Evolutionary conservation across 2,113 vertebrate genomes (phyloP).

Genomic region (Rhinopomastus cyanomelas): DNA sequence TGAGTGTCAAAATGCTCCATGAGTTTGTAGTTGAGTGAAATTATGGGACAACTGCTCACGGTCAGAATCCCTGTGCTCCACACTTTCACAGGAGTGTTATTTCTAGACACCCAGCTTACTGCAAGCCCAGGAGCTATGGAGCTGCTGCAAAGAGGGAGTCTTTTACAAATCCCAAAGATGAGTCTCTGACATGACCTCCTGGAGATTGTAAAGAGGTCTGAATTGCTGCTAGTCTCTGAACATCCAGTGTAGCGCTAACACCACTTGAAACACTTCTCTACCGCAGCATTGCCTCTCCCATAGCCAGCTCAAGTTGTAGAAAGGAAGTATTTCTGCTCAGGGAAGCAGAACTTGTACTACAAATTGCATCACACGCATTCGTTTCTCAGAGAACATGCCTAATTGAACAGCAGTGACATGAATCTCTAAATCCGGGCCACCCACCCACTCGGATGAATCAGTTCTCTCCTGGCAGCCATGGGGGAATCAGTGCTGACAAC

Average conservation of each 20-base stretch:
- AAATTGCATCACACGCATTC: background rate
- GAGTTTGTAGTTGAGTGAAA: background rate
- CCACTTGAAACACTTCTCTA: background rate
- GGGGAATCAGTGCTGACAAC: background rate
- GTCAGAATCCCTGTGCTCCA: background rate
- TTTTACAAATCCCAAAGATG: background rate
- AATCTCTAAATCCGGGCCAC: background rate
- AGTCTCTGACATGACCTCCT: background rate
- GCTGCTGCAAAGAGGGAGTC: background rate
- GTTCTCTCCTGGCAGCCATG: background rate
- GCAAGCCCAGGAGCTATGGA: background rate
- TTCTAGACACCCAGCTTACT: background rate
- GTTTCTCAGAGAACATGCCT: background rate
- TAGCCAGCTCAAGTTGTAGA: background rate
- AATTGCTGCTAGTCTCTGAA: background rate
- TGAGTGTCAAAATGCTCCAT: background rate
- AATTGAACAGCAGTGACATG: background rate
- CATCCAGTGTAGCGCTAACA: background rate
- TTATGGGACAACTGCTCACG: accelerated
- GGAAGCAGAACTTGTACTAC: conserved; percentile 24
- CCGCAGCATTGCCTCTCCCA: background rate
- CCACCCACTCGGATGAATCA: background rate
- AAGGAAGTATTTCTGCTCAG: conserved; percentile 10
- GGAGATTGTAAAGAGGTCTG: background rate
- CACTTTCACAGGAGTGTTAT: background rate